Percentiles rank a stretch among this genome's conserved stretches.
Evolutionary conservation across 2,797 vertebrate species (phyloP).

Genomic region (Graptemys geographica): DNA sequence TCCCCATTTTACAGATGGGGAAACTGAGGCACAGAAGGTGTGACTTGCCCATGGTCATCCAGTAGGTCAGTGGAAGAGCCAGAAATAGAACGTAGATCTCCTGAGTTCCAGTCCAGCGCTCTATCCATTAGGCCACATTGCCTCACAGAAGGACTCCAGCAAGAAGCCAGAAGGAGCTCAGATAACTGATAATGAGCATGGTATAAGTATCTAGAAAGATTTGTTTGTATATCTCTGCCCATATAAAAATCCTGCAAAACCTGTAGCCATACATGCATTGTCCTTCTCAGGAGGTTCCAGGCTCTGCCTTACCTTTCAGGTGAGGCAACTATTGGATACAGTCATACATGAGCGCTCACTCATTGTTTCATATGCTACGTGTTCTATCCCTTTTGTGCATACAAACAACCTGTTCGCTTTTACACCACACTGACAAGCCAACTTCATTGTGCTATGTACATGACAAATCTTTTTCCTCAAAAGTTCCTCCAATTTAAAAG

Average conservation of each 20-base stretch:
- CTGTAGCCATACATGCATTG: rapidly evolving
- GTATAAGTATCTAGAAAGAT: neutral
- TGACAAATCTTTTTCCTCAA: rapidly evolving
- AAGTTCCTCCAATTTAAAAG: neutral
- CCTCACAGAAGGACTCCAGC: neutral
- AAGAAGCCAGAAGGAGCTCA: neutral
- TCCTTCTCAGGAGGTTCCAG: neutral
- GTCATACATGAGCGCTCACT: rapidly evolving
- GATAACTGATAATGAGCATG: neutral
- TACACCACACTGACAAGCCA: rapidly evolving
- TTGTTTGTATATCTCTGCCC: neutral
- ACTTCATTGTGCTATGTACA: neutral
- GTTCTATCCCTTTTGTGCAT: neutral
- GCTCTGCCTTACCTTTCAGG: neutral
- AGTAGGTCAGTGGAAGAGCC: rapidly evolving
- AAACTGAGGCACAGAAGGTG: neutral
- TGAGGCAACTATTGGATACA: neutral
- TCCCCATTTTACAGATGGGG: rapidly evolving
- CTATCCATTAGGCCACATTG: neutral
- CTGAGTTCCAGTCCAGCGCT: neutral
- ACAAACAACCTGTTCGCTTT: rapidly evolving
- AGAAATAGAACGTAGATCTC: neutral
- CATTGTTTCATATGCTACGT: neutral
- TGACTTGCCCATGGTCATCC: neutral
- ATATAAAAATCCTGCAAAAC: neutral